Evolutionary conservation across 2,113 vertebrate species (phyloP).

Genomic region (Cyanocitta stelleri): DNA sequence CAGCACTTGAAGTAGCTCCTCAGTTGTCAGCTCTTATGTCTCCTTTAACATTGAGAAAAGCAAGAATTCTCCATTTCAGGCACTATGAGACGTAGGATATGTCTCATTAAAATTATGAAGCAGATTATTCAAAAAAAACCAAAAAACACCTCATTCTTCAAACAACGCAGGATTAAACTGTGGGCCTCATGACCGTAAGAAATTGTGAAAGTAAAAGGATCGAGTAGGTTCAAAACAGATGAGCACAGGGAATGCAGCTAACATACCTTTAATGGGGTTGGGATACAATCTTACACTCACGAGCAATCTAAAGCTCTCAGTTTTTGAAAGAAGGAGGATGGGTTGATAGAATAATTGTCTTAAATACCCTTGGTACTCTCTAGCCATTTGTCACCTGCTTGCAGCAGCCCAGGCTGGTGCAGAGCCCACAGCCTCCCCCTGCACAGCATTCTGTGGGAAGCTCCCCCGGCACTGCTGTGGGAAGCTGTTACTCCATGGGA

Average conservation of each 20-base stretch:
- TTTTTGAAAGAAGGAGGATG: neutral
- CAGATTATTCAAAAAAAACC: neutral
- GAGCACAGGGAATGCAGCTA: neutral
- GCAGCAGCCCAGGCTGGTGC: neutral
- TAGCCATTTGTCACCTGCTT: neutral
- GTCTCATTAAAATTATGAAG: neutral
- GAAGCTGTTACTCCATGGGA: neutral
- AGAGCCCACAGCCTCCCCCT: neutral
- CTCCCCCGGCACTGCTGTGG: neutral
- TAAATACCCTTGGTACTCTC: neutral
- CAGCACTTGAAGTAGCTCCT: neutral
- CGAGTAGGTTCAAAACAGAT: neutral
- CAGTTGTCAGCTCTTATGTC: neutral
- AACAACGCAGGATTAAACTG: neutral
- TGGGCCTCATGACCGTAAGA: neutral
- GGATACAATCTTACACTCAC: neutral
- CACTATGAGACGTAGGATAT: neutral
- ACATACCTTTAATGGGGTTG: neutral
- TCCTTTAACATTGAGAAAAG: neutral
- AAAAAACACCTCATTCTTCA: neutral
- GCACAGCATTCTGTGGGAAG: neutral
- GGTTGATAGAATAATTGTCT: neutral
- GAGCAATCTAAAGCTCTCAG: neutral
- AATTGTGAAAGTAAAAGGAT: neutral
- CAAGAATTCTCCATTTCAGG: neutral